Evolutionary conservation across 2,113 vertebrate species (phyloP).

Genomic region (Tringa solitaria): DNA sequence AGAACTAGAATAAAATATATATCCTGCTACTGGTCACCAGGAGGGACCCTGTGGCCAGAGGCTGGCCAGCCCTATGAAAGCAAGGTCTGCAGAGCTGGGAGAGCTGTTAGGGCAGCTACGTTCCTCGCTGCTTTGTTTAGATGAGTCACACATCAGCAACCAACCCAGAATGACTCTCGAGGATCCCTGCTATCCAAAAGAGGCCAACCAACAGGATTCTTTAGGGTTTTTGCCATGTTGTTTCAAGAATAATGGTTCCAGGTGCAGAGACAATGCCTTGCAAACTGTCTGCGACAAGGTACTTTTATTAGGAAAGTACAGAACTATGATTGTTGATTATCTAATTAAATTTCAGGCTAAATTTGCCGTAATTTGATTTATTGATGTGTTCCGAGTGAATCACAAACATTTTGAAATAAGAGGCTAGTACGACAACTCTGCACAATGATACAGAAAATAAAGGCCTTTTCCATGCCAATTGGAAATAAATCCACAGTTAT

Average conservation of each 20-base stretch:
- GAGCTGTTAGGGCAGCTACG: background rate
- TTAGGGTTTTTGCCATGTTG: background rate
- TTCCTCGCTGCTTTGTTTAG: background rate
- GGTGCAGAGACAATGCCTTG: background rate
- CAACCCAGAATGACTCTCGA: background rate
- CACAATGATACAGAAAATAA: constrained; percentile 25
- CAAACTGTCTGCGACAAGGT: background rate
- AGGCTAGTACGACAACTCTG: background rate
- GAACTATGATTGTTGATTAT: background rate
- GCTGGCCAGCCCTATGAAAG: background rate
- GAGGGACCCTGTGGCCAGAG: background rate
- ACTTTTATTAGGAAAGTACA: background rate
- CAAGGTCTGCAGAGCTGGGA: background rate
- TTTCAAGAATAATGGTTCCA: background rate
- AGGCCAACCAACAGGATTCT: background rate
- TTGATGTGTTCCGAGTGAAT: background rate
- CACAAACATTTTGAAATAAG: constrained; percentile 5
- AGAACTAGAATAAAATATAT: background rate
- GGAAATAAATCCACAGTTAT: constrained; percentile 40
- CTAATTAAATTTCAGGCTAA: constrained; percentile 24
- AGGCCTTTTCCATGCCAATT: background rate
- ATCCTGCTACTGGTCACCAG: too few relatives aligned
- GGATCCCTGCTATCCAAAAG: background rate
- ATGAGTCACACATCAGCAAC: background rate
- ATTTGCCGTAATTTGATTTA: constrained; percentile 5